phyloP scores from a whole-genome alignment of 2,888 invertebrate genomes.

The Empis livida region DNA sequence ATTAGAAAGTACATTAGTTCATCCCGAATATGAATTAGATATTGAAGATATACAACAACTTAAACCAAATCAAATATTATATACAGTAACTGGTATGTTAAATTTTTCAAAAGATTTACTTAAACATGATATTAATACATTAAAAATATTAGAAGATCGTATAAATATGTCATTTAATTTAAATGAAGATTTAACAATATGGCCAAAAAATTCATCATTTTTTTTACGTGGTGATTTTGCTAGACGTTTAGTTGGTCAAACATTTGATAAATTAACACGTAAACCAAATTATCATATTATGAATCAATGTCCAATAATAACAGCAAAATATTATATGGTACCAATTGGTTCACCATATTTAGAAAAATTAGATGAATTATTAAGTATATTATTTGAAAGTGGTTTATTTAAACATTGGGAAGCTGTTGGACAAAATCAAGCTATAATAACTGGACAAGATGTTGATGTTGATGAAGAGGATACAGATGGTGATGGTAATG shows the following conservation, averaged over 20 bases:
- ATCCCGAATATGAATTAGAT: slow-evolving; percentile 23
- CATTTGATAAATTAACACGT: slow-evolving; percentile 19
- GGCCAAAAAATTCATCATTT: slow-evolving; percentile 14
- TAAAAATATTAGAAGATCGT: background rate
- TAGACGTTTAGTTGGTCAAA: slow-evolving; percentile 21
- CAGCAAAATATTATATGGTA: slow-evolving; percentile 22
- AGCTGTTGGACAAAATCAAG: background rate
- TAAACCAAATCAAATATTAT: slow-evolving; percentile 3
- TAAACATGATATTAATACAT: background rate
- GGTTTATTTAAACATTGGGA: slow-evolving; percentile 28
- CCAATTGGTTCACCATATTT: slow-evolving; percentile 23
- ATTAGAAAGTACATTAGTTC: slow-evolving; percentile 28
- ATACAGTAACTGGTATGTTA: background rate
- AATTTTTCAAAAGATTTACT: background rate
- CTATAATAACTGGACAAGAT: background rate
- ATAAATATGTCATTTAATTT: background rate
- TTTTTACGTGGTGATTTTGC: slow-evolving; percentile 24
- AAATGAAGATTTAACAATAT: background rate
- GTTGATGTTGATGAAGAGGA: slow-evolving; percentile 4
- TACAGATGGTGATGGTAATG: slow-evolving; percentile 2
- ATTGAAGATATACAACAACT: slow-evolving; percentile 21
- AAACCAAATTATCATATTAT: slow-evolving; percentile 27
- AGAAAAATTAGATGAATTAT: slow-evolving; percentile 20
- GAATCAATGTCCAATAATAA: slow-evolving; percentile 23
- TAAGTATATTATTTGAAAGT: slow-evolving; percentile 21